Base-by-base conservation (phyloP, 2,797 vertebrate genomes). In the Galagoides demidoff region DNA sequence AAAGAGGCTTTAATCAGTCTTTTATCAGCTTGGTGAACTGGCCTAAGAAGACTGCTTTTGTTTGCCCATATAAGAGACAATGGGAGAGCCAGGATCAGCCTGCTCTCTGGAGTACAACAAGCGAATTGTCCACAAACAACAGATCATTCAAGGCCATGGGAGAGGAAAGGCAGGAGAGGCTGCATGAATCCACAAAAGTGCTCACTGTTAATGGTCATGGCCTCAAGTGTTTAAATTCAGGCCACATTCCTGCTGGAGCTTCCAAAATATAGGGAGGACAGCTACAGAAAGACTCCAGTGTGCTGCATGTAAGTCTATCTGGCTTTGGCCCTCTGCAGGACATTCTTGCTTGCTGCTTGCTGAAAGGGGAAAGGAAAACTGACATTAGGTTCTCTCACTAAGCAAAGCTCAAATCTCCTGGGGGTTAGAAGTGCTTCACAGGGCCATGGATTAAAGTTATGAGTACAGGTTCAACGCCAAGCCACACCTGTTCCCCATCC, bases 81-180 rank as follows among this genome's bases (percentile, higher is more conserved):
- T 96, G 98, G 98, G 97, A 98, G 98, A 97, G 98, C 97, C 95
- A 96, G 98, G 98, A 99, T 98, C 99, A 99, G 98, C 98, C 98
- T 96, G 98, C 98, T 98, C 98, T 97, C 98, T 96, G 90, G 98
- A 98, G 93, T 98, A 99, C 99, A 99, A 99, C 98, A 99, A 98
- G 98, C 92, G 97, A 97, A 99, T 99, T 99, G 99, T 99, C 98
- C 97, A 87, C 85, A 98, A 99, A 99, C 99, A 99, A 99, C 96
- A 98, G 92, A 97, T 98, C 97, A 98, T 98, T 99, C 99, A 99
- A 98, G 98, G 89, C 98, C 97, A 97, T 66, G 96, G 94, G 96
- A 98, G 98, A 97, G 95, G 96, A 97, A 98, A 98, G 98, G 98
- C 98, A 98, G 98, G 97, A 98, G 97, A 98, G 97, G 97, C 96